phyloP scores from a whole-genome alignment of 2,797 vertebrate species.

The Coreius guichenoti region DNA sequence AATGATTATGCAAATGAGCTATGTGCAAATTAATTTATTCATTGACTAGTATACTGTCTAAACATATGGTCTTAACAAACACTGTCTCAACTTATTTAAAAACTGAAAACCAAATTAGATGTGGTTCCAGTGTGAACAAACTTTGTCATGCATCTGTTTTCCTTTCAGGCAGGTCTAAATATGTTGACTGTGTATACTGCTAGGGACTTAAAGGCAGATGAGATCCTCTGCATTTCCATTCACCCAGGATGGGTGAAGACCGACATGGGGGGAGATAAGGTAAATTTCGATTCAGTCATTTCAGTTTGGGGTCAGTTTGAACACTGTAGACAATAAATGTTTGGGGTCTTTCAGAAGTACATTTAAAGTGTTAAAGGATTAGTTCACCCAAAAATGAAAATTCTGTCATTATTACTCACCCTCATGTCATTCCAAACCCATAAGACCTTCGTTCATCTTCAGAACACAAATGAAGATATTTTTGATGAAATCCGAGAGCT shows the following conservation, averaged over 20 bases:
- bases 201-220: constrained; percentile 61
- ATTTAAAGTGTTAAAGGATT: background rate
- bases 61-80: background rate
- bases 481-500: too few species aligned
- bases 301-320: too few species aligned
- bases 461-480: too few species aligned
- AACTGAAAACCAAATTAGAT: background rate
- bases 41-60: background rate
- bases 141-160: background rate
- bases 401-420: too few species aligned
- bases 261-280: constrained; percentile 65
- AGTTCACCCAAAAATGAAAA: too few species aligned
- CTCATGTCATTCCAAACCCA: too few species aligned
- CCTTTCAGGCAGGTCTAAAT: constrained; percentile 59
- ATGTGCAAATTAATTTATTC: background rate
- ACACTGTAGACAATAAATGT: too few species aligned
- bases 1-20: background rate
- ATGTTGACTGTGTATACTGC: constrained; percentile 65
- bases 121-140: background rate
- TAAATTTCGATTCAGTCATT: constrained; percentile 45
- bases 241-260: constrained; percentile 67
- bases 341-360: background rate
- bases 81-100: background rate
- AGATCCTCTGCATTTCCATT: constrained; percentile 65
- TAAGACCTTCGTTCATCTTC: too few species aligned